Conservation (phyloP, 2,113 vertebrate genomes). For the Xiphias gladius region DNA sequence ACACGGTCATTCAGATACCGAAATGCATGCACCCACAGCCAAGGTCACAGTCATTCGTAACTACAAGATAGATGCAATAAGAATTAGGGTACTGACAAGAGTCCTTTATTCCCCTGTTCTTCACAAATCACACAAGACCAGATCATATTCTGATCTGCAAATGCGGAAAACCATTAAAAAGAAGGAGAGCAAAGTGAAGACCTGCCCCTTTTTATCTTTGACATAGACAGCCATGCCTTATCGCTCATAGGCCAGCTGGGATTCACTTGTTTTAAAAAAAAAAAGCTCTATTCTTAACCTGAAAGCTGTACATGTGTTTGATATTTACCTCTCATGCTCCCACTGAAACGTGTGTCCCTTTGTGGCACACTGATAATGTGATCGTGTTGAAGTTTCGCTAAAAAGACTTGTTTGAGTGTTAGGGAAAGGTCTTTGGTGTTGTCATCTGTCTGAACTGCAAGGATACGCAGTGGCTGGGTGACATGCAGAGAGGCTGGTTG, state of each 20-base stretch:
- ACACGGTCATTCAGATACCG: slow-evolving; percentile 21
- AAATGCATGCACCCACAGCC: slow-evolving; percentile 27
- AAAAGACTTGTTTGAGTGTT: slow-evolving; percentile 23
- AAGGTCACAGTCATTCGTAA: slow-evolving; percentile 58
- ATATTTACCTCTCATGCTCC: slow-evolving; percentile 49
- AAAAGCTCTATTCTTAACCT: slow-evolving; percentile 12
- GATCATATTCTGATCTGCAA: slow-evolving; percentile 15
- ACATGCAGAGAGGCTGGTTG: slow-evolving; percentile 14
- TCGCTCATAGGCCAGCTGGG: slow-evolving; percentile 53
- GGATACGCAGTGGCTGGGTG: slow-evolving; percentile 27
- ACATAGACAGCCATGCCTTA: slow-evolving; percentile 35
- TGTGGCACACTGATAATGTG: slow-evolving; percentile 40
- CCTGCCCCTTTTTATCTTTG: slow-evolving; percentile 52
- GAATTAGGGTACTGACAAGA: slow-evolving; percentile 32
- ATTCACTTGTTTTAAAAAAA: slow-evolving; percentile 24
- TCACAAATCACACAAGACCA: slow-evolving; percentile 9
- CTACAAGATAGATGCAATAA: slow-evolving; percentile 19
- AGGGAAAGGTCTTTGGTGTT: slow-evolving; percentile 42
- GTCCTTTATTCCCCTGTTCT: slow-evolving; percentile 15
- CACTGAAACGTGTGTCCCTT: slow-evolving; percentile 23
- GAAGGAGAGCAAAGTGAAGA: slow-evolving; percentile 16
- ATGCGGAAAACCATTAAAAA: slow-evolving; percentile 23
- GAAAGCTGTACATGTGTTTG: slow-evolving; percentile 52
- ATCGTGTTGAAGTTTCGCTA: slow-evolving; percentile 3
- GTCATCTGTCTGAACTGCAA: slow-evolving; percentile 40